Evolutionary conservation across 2,888 invertebrate genomes (phyloP), one percentile per base, ranked within the genome.

Genomic region (Sesia apiformis): DNA sequence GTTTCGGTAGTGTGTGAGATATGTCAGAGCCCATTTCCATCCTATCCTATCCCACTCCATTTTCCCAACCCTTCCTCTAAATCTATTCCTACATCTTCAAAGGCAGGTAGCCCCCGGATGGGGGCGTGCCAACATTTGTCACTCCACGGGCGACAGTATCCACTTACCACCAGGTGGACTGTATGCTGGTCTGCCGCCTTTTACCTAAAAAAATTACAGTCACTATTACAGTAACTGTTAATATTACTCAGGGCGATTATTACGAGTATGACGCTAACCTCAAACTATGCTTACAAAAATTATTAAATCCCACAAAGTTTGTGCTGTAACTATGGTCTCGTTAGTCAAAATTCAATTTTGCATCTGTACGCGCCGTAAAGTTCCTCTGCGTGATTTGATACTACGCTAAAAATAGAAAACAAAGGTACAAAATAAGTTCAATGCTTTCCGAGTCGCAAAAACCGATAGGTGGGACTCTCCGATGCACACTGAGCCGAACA

Each of bases 401-500:
- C 53, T 46, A 4, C n/a, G 8, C 51, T 49, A 60, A 61, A 68
- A 75, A 74, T 73, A 73, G 68, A 71, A 81, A 83, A 84, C 81
- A 84, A 84, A 82, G 78, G 78, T 70, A 73, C 64, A 62, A 72
- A 80, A 81, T 82, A 81, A 81, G 75, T 81, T 78, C 76, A 73
- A 81, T 78, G 78, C 78, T 78, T 78, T 79, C 69, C 74, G 72
- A 81, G 78, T 78, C 78, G 74, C 69, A 78, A 81, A 83, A 81
- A 77, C 81, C 82, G 81, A 84, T 84, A 82, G 78, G 78, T 77
- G 72, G 50, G 74, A 72, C 69, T 78, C 74, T 72, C 72, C 68
- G 72, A 77, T 76, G 80, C 83, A 84, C 78, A 78, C 76, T 78
- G 83, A 85, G 80, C 84, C 84, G 73, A 76, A 74, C 78, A 69